These are phyloP conservation scores for Drosophila virilis DNA, from an alignment of 1,140 invertebrate genomes.

Conservation along the genomic window DNA sequence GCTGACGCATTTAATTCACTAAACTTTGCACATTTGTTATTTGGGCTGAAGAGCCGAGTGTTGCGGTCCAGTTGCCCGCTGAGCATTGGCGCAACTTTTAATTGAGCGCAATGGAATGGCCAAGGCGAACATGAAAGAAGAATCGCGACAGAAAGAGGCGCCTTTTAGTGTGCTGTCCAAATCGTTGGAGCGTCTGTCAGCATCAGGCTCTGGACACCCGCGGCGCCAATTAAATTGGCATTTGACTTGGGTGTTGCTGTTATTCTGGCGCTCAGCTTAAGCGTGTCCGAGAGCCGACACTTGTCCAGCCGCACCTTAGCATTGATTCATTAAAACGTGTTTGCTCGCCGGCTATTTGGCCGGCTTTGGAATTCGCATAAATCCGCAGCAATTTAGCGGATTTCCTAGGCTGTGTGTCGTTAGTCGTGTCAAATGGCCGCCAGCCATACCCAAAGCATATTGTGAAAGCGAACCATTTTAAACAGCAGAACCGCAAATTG, in stretches of 20 bases:
- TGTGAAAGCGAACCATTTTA: neutral
- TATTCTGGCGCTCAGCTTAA: constrained; percentile 25
- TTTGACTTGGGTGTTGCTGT: constrained; percentile 59
- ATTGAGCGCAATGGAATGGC: constrained; percentile 67
- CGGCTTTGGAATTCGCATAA: constrained; percentile 36
- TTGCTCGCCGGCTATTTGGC: constrained; percentile 39
- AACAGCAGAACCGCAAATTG: constrained; percentile 23
- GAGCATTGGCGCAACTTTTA: constrained; percentile 63
- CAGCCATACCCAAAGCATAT: constrained; percentile 18
- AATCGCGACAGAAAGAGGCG: constrained; percentile 1
- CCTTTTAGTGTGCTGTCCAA: constrained; percentile 21
- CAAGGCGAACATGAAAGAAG: constrained; percentile 35
- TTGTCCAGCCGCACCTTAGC: constrained; percentile 54
- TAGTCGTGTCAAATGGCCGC: constrained; percentile 32
- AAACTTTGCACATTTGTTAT: constrained; percentile 74
- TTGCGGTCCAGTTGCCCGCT: constrained; percentile 41
- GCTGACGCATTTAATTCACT: constrained; percentile 68
- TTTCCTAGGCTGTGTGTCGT: constrained; percentile 27
- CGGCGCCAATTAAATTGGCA: constrained; percentile 77
- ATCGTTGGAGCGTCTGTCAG: constrained; percentile 32
- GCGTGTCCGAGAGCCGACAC: constrained; percentile 50
- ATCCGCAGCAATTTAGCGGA: constrained; percentile 52
- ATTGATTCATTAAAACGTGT: constrained; percentile 67
- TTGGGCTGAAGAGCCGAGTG: constrained; percentile 37
- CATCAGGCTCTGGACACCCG: constrained; percentile 33